Evolutionary conservation across 2,888 invertebrate genomes (phyloP).

Genomic region (Pseudococcus jackbeardsleyi): DNA sequence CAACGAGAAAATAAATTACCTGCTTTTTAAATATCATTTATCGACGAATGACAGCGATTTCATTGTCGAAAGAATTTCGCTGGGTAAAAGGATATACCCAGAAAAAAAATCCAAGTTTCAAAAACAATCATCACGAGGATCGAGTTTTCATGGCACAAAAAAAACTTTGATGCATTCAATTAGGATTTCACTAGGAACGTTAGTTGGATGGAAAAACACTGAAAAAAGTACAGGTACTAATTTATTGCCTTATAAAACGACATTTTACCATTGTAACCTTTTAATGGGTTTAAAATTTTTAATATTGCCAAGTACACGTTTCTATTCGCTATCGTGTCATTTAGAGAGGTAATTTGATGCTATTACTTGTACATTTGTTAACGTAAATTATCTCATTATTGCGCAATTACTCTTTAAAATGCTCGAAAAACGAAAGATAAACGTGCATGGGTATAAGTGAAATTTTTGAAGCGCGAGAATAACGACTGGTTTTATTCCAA

Average conservation of each 20-base stretch:
- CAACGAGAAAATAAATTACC: not conserved
- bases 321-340: slow-evolving; percentile 1
- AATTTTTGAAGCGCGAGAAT: not conserved
- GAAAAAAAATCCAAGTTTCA: not conserved
- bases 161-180: not conserved
- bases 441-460: not conserved
- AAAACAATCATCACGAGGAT: not conserved
- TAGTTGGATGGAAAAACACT: not conserved
- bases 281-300: slow-evolving; percentile 12
- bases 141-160: not conserved
- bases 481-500: not conserved
- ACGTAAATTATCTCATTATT: not conserved
- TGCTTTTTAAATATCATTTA: not conserved
- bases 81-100: not conserved
- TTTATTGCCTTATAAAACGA: not conserved
- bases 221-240: not conserved
- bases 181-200: not conserved
- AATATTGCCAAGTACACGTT: not conserved
- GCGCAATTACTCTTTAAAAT: slow-evolving; percentile 7
- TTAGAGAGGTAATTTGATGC: not conserved
- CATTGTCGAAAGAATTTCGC: not conserved
- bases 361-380: not conserved
- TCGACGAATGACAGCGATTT: not conserved
- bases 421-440: not conserved
- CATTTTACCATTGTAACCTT: slow-evolving; percentile 7